A percentile compares a stretch with the other conserved stretches of the same genome.
These are phyloP conservation scores for Euzetes globulus DNA, from an alignment of 2,888 invertebrate genomes.

Conservation along the genomic window DNA sequence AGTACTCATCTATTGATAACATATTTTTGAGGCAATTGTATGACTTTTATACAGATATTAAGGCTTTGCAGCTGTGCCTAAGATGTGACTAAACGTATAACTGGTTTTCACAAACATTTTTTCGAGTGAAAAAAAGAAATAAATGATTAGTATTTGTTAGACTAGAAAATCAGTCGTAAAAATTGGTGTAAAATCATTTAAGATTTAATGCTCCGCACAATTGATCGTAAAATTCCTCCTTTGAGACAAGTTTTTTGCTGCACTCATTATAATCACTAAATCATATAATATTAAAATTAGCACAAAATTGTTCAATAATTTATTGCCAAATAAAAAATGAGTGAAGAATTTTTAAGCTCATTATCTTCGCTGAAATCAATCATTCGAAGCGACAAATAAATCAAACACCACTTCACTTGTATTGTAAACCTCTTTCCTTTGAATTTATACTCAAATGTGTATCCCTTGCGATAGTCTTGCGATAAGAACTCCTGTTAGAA, in stretches of 20 bases:
- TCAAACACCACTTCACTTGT: background rate
- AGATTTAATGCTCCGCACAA: background rate
- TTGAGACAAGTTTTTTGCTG: too few species aligned
- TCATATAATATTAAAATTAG: background rate
- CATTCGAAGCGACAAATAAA: background rate
- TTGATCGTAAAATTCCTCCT: background rate
- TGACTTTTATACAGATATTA: background rate
- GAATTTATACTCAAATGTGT: background rate
- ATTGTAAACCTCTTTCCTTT: background rate
- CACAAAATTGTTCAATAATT: background rate
- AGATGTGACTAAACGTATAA: background rate
- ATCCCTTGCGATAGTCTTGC: background rate
- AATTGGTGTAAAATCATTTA: background rate
- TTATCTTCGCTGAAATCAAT: slow-evolving; percentile 3
- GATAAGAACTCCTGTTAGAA: too few species aligned
- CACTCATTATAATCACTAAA: background rate
- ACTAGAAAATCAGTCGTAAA: background rate
- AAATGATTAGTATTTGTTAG: background rate
- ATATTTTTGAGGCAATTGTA: background rate
- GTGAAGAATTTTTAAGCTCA: background rate
- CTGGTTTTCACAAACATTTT: background rate
- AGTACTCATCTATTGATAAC: background rate
- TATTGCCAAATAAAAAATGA: background rate
- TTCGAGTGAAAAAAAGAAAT: too few species aligned
- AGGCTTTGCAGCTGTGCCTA: background rate